A percentile compares a stretch with the other conserved stretches of the same genome.
Evolutionary conservation across 2,888 invertebrate species (phyloP).

Genomic region (Agriopis marginaria): DNA sequence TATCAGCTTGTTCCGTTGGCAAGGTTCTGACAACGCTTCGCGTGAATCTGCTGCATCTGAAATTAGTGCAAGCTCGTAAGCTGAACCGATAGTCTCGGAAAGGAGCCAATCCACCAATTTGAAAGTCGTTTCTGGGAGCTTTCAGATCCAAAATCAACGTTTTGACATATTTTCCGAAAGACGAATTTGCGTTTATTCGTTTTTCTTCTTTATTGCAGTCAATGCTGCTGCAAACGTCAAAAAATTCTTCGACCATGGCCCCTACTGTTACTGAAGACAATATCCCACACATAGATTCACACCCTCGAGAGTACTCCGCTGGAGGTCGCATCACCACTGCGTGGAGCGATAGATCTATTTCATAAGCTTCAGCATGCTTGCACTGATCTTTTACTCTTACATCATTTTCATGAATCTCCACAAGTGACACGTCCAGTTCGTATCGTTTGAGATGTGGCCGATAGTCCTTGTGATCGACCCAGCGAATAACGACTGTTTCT

Average conservation of each 20-base stretch:
- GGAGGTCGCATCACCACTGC: constrained; percentile 73
- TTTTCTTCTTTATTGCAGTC: constrained; percentile 61
- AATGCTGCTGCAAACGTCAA: constrained; percentile 67
- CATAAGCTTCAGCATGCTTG: constrained; percentile 51
- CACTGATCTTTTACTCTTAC: constrained; percentile 66
- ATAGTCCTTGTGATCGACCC: constrained; percentile 77
- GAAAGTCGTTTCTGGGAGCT: constrained; percentile 55
- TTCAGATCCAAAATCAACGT: constrained; percentile 64
- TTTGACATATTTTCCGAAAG: constrained; percentile 58
- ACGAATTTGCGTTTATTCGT: constrained; percentile 58
- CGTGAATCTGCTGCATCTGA: constrained; percentile 68
- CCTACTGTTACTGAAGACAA: constrained; percentile 65
- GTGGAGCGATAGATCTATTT: constrained; percentile 66
- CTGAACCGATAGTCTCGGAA: constrained; percentile 76
- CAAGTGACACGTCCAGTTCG: constrained; percentile 69
- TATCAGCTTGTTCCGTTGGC: constrained; percentile 62
- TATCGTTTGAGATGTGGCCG: constrained; percentile 64
- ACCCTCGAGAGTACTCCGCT: constrained; percentile 65
- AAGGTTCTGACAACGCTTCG: constrained; percentile 70
- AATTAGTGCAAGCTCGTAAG: constrained; percentile 67
- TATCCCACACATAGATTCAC: constrained; percentile 74
- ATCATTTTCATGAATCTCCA: constrained; percentile 62
- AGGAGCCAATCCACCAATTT: constrained; percentile 70
- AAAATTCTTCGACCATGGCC: constrained; percentile 68
- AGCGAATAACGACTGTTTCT: constrained; percentile 63